Evolutionary conservation across 64 coral and sea anemone genomes (phyloP), one percentile per base, ranked within the genome.

Genomic region (Actinia equina): DNA sequence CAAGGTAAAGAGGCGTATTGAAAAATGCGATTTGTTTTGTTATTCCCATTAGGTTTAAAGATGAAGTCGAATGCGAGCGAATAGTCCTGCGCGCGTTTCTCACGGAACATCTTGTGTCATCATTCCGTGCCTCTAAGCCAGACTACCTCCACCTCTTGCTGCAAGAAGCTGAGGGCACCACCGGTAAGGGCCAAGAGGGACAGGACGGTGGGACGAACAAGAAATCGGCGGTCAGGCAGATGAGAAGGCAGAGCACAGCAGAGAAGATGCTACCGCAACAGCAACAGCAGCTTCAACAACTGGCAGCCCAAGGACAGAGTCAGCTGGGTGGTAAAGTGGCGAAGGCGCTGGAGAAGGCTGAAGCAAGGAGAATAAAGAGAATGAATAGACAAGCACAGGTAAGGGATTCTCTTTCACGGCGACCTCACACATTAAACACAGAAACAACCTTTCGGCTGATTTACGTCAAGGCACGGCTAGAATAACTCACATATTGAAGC

Each of bases 281-380:
- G 85, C 71, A 65, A 18, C 91, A 93, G 18, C 92, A 86, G 58
- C 77, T 81, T 27, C 89, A 91, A 30, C 93, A 95, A 45, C 94
- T 91, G 86, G 84, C 65, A 44, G 76, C 62, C 16, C 88, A 62
- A 56, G 85, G 83, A 37, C 52, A 93, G 46, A 91, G 95, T 37
- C 95, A 98, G 87, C 79, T 98, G 10, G 93, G 90, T 46, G 93
- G 96, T 57, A 98, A 98, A 85, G 96, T 98, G 6, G 96, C 96
- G 15, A 98, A 92, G 65, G 96, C 93, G 43, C 76, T 98, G 20
- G 96, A 94, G 22, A 98, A 98, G 82, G 96, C 96, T 60, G 96
- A 98, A 77, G 93, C 93, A 20, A 90, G 96, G 26, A 86, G 91
- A 57, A 87, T 84, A 41, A 98, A 95, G 85, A 89, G 91, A 86